Percentiles rank a stretch among this genome's conserved stretches.
These are phyloP conservation scores for Coregonus suidteri DNA, from an alignment of 2,797 vertebrate genomes.

Conservation along the genomic window DNA sequence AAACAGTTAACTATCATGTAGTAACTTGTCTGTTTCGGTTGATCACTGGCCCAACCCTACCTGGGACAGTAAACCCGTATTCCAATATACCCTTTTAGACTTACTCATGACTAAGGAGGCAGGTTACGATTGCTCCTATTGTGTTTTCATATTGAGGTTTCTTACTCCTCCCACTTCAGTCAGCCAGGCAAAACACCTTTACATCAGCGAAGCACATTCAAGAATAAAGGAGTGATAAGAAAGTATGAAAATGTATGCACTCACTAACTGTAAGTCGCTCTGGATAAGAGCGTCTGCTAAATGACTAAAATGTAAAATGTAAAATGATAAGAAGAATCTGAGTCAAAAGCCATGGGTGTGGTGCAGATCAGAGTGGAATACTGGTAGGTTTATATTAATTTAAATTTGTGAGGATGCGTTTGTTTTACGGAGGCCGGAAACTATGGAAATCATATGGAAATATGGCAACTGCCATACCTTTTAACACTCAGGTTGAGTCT, in stretches of 20 bases:
- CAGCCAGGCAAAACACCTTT: background rate
- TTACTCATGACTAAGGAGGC: background rate
- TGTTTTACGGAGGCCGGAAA: background rate
- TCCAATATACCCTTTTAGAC: background rate
- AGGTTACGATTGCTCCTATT: too few species aligned
- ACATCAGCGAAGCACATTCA: background rate
- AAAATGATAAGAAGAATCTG: background rate
- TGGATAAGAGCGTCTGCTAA: too few species aligned
- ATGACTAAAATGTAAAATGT: too few species aligned
- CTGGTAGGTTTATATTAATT: conserved; percentile 58
- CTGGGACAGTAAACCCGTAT: background rate
- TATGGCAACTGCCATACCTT: too few species aligned
- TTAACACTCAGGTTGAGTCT: background rate
- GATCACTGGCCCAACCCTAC: background rate
- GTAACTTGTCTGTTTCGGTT: background rate
- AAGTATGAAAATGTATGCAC: too few species aligned
- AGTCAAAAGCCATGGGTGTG: conserved; percentile 57
- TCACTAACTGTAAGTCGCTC: too few species aligned
- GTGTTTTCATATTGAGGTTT: background rate
- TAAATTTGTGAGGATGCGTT: background rate
- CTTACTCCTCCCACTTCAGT: background rate
- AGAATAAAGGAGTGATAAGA: background rate
- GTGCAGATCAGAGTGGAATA: conserved; percentile 70
- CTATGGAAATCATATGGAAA: background rate
- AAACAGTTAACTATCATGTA: background rate